These are phyloP conservation scores for Gallinago jamesoni DNA, from an alignment of 2,113 vertebrate genomes.

Conservation along the genomic window DNA sequence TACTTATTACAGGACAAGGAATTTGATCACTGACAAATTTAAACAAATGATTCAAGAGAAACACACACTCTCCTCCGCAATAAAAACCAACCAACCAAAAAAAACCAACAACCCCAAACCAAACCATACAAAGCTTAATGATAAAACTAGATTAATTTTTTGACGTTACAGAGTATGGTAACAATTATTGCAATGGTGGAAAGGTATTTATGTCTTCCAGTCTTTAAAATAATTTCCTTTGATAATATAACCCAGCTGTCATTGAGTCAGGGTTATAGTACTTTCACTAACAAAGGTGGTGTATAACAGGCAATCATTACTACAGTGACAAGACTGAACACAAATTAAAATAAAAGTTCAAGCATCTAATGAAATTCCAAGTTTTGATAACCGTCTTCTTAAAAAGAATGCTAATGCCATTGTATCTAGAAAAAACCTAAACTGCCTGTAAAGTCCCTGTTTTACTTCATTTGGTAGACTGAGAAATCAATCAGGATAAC, in stretches of 20 bases:
- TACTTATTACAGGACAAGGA: not conserved
- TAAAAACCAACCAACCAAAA: not conserved
- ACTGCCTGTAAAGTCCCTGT: not conserved
- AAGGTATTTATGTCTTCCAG: not conserved
- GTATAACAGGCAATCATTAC: not conserved
- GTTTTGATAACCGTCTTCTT: not conserved
- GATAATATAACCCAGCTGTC: not conserved
- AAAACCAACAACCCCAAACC: no score
- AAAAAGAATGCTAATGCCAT: not conserved
- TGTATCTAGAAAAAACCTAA: not conserved
- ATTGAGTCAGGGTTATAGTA: not conserved
- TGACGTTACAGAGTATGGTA: not conserved
- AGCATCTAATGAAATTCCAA: not conserved
- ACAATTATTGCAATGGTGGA: not conserved
- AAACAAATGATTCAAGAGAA: not conserved
- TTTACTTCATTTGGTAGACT: not conserved
- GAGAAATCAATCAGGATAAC: not conserved
- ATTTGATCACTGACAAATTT: not conserved
- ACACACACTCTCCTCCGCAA: accelerated
- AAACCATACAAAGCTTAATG: not conserved
- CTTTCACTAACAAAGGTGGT: not conserved
- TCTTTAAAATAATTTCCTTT: not conserved
- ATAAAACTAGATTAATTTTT: not conserved
- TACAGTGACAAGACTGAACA: not conserved
- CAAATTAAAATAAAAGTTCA: not conserved